Base-by-base conservation (phyloP, 1,140 invertebrate genomes). In the Nephila pilipes region DNA sequence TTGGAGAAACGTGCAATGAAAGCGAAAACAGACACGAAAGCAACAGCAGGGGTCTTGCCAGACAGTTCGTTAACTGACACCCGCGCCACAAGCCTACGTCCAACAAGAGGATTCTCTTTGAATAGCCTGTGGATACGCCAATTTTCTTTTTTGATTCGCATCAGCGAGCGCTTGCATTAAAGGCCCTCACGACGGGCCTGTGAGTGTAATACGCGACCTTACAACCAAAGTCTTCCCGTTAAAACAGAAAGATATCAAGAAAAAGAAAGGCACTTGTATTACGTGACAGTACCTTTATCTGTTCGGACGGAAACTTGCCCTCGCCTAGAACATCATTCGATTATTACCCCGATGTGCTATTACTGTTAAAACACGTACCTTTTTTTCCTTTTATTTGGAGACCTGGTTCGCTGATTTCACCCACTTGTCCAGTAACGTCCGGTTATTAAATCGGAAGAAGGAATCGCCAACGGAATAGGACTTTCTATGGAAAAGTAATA, bases 371-470 rank as follows among this genome's bases (percentile, higher is more conserved):
- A 29, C 38, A 89, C 57, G 25, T 79, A 75, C 22, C 46, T 79
- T 89, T 89, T 46, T 89, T 89, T 57, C 69, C 54, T 75, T 55
- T 89, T 89, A 79, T 89, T 79, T 79, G 87, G 69, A 75, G 69
- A 75, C 69, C 69, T 75, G 87, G 69, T n/a, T 69, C 65, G 63
- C 22, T 89, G 65, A 89, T 89, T 89, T 79, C 87, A 89, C 54
- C 87, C 54, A 25, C 69, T 89, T 89, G 87, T 79, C 65, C 54
- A 16, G 36, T 65, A 10, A 79, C 87, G 87, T 79, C 87, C 87
- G 65, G 87, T 89, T 89, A 75, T 89, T 89, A 89, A 55, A 81
- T 81, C 46, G 69, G 29, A 36, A 36, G 69, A 32, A 75, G 25
- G 63, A 65, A 25, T 65, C 63, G 22, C 63, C 63, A 65, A 75